phyloP scores from a whole-genome alignment of 2,888 invertebrate genomes.

The Epirrhoe tristata region DNA sequence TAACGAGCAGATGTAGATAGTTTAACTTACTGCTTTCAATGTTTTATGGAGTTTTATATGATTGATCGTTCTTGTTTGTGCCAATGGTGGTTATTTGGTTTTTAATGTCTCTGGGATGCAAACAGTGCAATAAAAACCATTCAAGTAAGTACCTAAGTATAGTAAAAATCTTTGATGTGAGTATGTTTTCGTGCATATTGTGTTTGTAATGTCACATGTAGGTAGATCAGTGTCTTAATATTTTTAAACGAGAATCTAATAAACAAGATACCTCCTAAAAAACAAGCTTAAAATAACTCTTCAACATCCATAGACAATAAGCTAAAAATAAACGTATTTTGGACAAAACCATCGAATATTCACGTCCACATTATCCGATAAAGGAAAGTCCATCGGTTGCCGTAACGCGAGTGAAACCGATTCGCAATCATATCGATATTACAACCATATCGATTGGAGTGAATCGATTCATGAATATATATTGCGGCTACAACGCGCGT shows the following conservation, averaged over 20 bases:
- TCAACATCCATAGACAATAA: background rate
- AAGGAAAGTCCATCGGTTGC: constrained; percentile 27
- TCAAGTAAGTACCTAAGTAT: too few relatives aligned
- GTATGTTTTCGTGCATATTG: too few relatives aligned
- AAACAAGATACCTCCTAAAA: too few relatives aligned
- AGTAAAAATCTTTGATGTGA: too few relatives aligned
- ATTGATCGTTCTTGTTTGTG: background rate
- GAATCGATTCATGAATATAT: constrained; percentile 73
- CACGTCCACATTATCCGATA: constrained; percentile 18
- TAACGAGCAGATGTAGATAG: constrained; percentile 31
- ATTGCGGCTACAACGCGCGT: constrained; percentile 42
- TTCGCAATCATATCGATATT: constrained; percentile 67
- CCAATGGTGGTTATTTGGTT: background rate
- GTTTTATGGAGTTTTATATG: constrained; percentile 29
- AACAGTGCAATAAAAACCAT: too few relatives aligned
- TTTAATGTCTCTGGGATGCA: too few relatives aligned
- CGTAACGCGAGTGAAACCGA: constrained; percentile 40
- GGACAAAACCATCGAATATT: background rate
- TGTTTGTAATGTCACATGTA: too few relatives aligned
- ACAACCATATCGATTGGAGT: constrained; percentile 51
- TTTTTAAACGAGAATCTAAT: too few relatives aligned
- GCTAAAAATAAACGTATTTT: background rate
- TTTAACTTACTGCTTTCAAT: constrained; percentile 41
- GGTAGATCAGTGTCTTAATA: too few relatives aligned
- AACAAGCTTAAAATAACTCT: background rate